phyloP scores from a whole-genome alignment of 92 coral and sea anemone species.

The Galaxea fascicularis region DNA sequence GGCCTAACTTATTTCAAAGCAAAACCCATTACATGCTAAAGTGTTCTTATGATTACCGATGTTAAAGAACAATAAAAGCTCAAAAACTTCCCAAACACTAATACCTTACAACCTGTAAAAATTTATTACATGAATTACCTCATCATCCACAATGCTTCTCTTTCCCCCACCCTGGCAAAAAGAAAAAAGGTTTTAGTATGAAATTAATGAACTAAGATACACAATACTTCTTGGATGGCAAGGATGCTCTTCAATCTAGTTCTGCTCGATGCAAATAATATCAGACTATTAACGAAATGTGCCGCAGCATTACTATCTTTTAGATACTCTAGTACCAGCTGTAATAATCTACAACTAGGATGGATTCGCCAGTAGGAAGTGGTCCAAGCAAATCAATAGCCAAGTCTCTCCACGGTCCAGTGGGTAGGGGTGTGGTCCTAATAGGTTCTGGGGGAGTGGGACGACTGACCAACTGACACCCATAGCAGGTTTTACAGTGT shows the following conservation, averaged over 20 bases:
- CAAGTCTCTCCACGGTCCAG: too few relatives aligned
- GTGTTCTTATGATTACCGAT: conserved; percentile 16
- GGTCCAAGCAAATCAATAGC: too few relatives aligned
- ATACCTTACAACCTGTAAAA: conserved; percentile 6
- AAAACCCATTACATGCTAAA: conserved; percentile 5
- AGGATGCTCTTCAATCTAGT: conserved; percentile 18
- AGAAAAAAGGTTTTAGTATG: background rate
- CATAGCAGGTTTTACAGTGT: too few relatives aligned
- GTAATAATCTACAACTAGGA: too few relatives aligned
- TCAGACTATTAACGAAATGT: background rate
- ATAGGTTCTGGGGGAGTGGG: too few relatives aligned
- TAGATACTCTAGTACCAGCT: too few relatives aligned
- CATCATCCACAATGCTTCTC: background rate
- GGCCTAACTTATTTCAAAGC: conserved; percentile 18
- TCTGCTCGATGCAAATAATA: conserved; percentile 1
- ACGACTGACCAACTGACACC: too few relatives aligned
- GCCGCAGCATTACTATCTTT: background rate
- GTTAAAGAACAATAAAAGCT: background rate
- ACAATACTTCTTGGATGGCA: conserved; percentile 7
- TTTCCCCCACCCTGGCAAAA: background rate
- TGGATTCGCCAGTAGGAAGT: too few relatives aligned
- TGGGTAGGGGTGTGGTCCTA: too few relatives aligned
- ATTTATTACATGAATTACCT: conserved; percentile 1
- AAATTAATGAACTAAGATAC: conserved; percentile 17
- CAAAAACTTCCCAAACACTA: background rate